A percentile compares a stretch with the other conserved stretches of the same genome.
phyloP scores from a whole-genome alignment of 2,113 vertebrate species.

The Sylvilagus bachmani region DNA sequence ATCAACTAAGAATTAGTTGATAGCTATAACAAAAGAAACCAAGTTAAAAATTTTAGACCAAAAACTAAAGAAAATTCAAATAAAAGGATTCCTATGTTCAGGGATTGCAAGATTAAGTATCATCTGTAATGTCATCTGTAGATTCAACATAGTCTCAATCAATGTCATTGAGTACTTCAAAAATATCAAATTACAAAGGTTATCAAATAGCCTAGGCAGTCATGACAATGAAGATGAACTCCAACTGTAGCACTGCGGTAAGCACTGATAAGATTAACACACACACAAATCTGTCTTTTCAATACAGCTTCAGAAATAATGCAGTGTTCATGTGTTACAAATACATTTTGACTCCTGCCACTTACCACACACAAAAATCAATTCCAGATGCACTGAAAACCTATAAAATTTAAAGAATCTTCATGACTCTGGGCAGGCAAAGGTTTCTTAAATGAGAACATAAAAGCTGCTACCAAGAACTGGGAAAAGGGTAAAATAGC shows the following conservation, averaged over 20 bases:
- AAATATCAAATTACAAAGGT: not conserved
- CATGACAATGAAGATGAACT: not conserved
- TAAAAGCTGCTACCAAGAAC: not conserved
- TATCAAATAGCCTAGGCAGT: not conserved
- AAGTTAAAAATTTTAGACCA: not conserved
- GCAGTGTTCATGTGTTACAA: not conserved
- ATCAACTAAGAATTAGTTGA: not conserved
- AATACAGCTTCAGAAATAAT: not conserved
- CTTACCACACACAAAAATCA: not conserved
- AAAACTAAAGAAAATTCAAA: not conserved
- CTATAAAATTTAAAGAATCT: not conserved
- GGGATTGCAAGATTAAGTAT: not conserved
- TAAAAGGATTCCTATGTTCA: not conserved
- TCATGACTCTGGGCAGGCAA: not conserved
- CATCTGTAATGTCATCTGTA: not conserved
- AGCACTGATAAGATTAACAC: not conserved
- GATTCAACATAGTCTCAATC: not conserved
- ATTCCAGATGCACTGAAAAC: not conserved
- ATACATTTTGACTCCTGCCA: not conserved
- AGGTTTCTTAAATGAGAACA: not conserved
- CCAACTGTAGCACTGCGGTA: rapidly evolving
- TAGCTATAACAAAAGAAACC: not conserved
- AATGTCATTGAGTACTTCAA: not conserved
- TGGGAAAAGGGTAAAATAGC: not conserved
- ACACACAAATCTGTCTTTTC: not conserved